A percentile compares a stretch with the other conserved stretches of the same genome.
phyloP scores from a whole-genome alignment of 2,888 invertebrate genomes.

The Orthosia gracilis region DNA sequence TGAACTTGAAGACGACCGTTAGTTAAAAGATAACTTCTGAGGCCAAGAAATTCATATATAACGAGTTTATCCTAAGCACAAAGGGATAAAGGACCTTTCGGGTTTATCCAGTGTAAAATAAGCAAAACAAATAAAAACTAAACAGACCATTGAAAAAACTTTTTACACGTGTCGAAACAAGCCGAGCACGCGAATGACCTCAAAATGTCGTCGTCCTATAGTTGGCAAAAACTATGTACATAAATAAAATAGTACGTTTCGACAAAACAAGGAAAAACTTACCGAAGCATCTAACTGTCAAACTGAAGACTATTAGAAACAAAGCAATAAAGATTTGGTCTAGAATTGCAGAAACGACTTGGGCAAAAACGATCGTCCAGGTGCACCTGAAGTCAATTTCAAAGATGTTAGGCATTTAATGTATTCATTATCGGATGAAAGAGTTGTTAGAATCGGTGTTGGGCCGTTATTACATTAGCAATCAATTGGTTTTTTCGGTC shows the following conservation, averaged over 20 bases:
- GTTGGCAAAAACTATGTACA: conserved; percentile 65
- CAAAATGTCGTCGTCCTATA: conserved; percentile 67
- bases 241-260: conserved; percentile 66
- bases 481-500: conserved; percentile 26
- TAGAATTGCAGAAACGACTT: conserved; percentile 27
- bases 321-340: conserved; percentile 43
- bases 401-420: conserved; percentile 39
- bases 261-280: conserved; percentile 57
- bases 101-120: neutral
- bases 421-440: conserved; percentile 24
- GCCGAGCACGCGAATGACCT: conserved; percentile 62
- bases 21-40: conserved; percentile 37
- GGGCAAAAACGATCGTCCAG: conserved; percentile 28
- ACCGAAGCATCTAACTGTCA: conserved; percentile 56
- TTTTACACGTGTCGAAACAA: conserved; percentile 61
- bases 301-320: conserved; percentile 38
- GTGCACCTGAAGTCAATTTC: conserved; percentile 41
- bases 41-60: conserved; percentile 15
- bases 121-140: conserved; percentile 15
- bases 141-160: conserved; percentile 38
- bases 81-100: conserved; percentile 29
- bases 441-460: conserved; percentile 23
- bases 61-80: conserved; percentile 9
- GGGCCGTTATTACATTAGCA: conserved; percentile 42
- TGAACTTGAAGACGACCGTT: conserved; percentile 19